Base-by-base conservation (phyloP, 1,140 invertebrate species). In the Drosophila ercepeae region DNA sequence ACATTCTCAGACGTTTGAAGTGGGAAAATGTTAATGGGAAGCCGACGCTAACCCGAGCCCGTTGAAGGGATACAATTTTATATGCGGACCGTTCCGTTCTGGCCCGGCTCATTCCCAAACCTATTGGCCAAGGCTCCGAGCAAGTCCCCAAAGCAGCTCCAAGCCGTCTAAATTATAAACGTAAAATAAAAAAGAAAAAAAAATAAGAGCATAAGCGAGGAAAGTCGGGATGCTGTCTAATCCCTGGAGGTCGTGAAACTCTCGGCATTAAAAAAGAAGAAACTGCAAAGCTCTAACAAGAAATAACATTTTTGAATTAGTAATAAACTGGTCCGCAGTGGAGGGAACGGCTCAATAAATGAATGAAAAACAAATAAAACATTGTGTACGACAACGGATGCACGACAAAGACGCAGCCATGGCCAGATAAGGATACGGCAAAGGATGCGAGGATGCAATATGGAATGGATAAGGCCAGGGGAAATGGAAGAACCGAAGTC, bases 301-400 rank as follows among this genome's bases (percentile, higher is more conserved):
- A 77, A 77, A 75, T 67, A 82, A 86, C 73, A 88, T 86, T 82
- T 88, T 73, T 86, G 77, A 88, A 86, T 86, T 86, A 86, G 82
- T 86, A 82, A 86, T 86, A 86, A 86, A 86, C 82, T 78, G 82
- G 77, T 78, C 75, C 79, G 60, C 53, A 34, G 58, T 46, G 65
- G 36, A 53, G 65, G 50, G 57, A 61, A 36, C 54, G 61, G 68
- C 68, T 63, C 72, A 88, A 86, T 88, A 86, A 86, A 82, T 69
- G 77, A 75, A 88, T 82, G 82, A 88, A 88, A 88, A 78, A 69
- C 82, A 86, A 86, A 88, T 88, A 82, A 82, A 86, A 82, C 63
- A 67, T 63, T 63, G 34, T 72, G 42, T 53, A 78, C 81, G 70
- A 72, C 68, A 64, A 51, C 46, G 50, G 19, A 32, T 55, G 25